Conservation (phyloP, 2,797 vertebrate species). For the Distichodus sexfasciatus region DNA sequence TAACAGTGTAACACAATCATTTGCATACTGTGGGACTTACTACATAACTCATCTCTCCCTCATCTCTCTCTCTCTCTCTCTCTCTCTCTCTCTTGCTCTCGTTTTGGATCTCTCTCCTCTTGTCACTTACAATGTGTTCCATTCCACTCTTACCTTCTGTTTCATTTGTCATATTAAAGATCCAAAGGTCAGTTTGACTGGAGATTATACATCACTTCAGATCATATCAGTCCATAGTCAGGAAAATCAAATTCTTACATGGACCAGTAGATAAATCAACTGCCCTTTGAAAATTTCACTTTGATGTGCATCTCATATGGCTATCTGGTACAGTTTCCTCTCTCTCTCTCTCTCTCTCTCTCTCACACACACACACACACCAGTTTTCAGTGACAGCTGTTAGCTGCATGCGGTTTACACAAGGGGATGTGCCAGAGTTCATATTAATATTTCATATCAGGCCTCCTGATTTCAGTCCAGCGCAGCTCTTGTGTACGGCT, state of each 20-base stretch:
- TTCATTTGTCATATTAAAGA: neutral
- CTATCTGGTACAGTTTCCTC: neutral
- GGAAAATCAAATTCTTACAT: conserved; percentile 1
- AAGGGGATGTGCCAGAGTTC: conserved; percentile 38
- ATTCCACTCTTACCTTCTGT: neutral
- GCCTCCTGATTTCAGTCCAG: conserved; percentile 48
- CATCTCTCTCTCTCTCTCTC: neutral
- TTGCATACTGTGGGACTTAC: conserved; percentile 57
- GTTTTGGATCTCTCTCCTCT: neutral
- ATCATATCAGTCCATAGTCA: neutral
- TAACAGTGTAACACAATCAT: conserved; percentile 48
- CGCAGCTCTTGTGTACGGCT: conserved; percentile 32
- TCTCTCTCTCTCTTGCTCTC: neutral
- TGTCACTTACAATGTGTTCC: neutral
- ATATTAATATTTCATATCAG: conserved; percentile 58
- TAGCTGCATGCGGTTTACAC: conserved; percentile 46
- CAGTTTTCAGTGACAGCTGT: conserved; percentile 46
- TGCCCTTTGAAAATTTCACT: neutral
- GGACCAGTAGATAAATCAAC: neutral
- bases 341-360: neutral
- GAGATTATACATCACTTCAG: conserved; percentile 1
- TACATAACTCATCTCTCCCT: neutral
- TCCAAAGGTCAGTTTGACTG: neutral
- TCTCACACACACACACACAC: neutral
- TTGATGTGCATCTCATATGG: conserved; percentile 6